Conservation (phyloP, 2,113 vertebrate species). For the Sceloporus tristichus region DNA sequence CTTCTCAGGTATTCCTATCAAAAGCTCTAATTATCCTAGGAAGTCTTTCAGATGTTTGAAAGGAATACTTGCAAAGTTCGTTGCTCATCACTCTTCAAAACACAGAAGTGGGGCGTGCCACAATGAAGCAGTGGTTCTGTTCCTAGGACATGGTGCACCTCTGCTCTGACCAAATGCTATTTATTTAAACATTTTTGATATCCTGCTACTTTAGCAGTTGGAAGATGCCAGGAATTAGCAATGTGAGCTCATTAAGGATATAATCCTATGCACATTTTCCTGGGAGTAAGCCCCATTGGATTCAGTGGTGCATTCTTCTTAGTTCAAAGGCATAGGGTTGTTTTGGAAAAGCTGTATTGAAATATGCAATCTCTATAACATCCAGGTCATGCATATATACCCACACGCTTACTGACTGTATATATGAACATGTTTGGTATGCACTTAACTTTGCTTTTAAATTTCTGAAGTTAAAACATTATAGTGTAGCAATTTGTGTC, state of each 20-base stretch:
- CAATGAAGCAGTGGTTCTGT: too few species aligned
- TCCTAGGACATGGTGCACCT: neutral
- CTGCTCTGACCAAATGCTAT: slow-evolving; percentile 22
- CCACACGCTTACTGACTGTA: slow-evolving; percentile 80
- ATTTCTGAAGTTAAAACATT: slow-evolving; percentile 78
- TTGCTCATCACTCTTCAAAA: neutral
- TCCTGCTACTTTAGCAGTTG: slow-evolving; percentile 55
- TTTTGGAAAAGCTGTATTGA: slow-evolving; percentile 57
- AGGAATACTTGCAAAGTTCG: neutral
- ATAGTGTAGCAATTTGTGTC: slow-evolving; percentile 86
- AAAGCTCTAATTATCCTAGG: slow-evolving; percentile 1
- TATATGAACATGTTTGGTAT: slow-evolving; percentile 84
- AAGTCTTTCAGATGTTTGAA: neutral
- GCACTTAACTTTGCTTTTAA: slow-evolving; percentile 82
- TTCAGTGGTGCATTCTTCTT: neutral
- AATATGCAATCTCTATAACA: slow-evolving; percentile 78
- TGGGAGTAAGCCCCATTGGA: neutral
- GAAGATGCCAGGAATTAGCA: slow-evolving; percentile 61
- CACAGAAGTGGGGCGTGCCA: neutral
- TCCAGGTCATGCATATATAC: slow-evolving; percentile 75
- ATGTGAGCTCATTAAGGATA: slow-evolving; percentile 52
- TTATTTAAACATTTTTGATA: slow-evolving; percentile 26
- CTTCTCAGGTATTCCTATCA: neutral
- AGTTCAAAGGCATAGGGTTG: neutral
- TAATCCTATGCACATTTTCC: neutral